A percentile compares a stretch with the other conserved stretches of the same genome.
These are phyloP conservation scores for Gobiocypris rarus DNA, from an alignment of 2,113 vertebrate genomes.

Conservation along the genomic window DNA sequence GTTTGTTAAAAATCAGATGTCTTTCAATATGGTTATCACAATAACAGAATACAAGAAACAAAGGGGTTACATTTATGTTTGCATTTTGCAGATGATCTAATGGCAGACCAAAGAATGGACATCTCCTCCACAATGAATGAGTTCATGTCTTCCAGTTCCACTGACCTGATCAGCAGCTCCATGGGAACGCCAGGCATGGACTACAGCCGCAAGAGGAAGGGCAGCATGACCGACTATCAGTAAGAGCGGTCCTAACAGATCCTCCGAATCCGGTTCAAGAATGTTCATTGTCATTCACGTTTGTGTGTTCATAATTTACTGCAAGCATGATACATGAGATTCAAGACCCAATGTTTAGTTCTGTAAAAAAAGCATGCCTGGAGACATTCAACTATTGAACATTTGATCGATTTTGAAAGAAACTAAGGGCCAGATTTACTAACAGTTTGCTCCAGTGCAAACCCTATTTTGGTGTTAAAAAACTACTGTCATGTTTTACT, in stretches of 20 bases:
- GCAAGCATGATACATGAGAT: not conserved
- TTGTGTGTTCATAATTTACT: not conserved
- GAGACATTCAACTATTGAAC: too few relatives aligned
- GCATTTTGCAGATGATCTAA: constrained; percentile 83
- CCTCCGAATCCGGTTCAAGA: not conserved
- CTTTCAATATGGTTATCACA: not conserved
- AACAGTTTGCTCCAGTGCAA: too few relatives aligned
- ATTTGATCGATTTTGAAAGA: too few relatives aligned
- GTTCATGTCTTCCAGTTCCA: constrained; percentile 92
- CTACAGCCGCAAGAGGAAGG: constrained; percentile 59
- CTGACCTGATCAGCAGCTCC: constrained; percentile 92
- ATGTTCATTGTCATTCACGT: not conserved
- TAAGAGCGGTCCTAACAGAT: constrained; percentile 69
- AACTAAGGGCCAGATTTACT: too few relatives aligned
- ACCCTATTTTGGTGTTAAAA: too few relatives aligned
- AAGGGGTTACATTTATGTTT: not conserved
- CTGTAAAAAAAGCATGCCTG: too few relatives aligned
- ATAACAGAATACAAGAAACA: not conserved
- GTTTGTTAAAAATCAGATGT: not conserved
- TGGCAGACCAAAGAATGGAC: constrained; percentile 99
- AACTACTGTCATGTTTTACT: too few relatives aligned
- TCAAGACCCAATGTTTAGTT: not conserved
- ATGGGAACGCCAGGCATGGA: constrained; percentile 88
- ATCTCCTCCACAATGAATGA: constrained; percentile 98
- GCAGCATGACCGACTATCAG: constrained; percentile 82